Evolutionary conservation across 1,140 invertebrate genomes (phyloP), one percentile per base, ranked within the genome.

Genomic region (Diorhabda elongata): DNA sequence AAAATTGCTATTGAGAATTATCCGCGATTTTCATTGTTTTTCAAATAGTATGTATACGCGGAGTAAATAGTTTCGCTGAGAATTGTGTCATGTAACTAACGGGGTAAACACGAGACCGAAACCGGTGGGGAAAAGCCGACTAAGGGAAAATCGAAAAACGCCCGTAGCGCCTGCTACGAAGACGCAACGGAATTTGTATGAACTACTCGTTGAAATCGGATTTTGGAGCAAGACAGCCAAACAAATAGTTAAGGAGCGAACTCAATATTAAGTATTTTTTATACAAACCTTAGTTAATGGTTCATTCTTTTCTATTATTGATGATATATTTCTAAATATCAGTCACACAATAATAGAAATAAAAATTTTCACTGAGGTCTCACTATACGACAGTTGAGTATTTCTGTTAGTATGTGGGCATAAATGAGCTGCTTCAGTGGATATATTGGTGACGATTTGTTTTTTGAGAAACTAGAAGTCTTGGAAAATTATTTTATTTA

Each of bases 131-230:
- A 62, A 62, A 47, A 68, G 44, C 52, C 60, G 59, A 62, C 67
- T 62, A 61, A 61, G 59, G 61, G 68, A 69, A 69, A 69, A 64
- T 64, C 61, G 62, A 64, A 69, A 60, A 47, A 5, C 45, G 43
- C n/a, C 61, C 5, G 8, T 44, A 69, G 58, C 61, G 61, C 68
- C 43, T 42, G 43, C 57, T 56, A 41, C 58, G 42, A 26, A 61
- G 68, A 64, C 57, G 60, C 60, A 63, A 63, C 68, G 68, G 68
- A 8, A 11, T 69, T 69, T 65, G 41, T 58, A n/a, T 41, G 62
- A 69, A 69, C 67, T 57, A 68, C 41, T 3, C 8, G n/a, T 52
- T 2, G 67, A 62, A 68, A 65, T 65, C 64, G 58, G 52, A 68
- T 63, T 63, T 63, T 68, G 67, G 52, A 68, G 67, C 56, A 63